phyloP scores from a whole-genome alignment of 2,113 vertebrate species.

The Myotis brandtii region DNA sequence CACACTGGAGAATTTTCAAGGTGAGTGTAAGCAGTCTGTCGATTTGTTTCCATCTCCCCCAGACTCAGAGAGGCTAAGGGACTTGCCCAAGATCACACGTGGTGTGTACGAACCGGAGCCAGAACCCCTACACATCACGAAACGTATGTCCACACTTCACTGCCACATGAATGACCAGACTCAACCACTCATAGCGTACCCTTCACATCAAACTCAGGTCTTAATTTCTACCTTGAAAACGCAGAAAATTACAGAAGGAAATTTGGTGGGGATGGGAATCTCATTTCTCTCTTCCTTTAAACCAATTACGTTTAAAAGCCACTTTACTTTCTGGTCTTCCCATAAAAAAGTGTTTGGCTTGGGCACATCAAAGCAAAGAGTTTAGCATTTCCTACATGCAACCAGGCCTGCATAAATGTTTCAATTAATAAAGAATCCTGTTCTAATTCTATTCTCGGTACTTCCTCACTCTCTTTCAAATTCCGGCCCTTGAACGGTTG shows the following conservation, averaged over 20 bases:
- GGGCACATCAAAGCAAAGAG: neutral
- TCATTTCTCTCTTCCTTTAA: slow-evolving; percentile 46
- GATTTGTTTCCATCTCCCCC: neutral
- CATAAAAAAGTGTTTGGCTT: slow-evolving; percentile 25
- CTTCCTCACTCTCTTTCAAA: slow-evolving; percentile 61
- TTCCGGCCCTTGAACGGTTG: slow-evolving; percentile 30
- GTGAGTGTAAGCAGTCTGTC: neutral
- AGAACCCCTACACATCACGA: neutral
- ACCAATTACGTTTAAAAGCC: slow-evolving; percentile 24
- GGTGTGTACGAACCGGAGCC: neutral
- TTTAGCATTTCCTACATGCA: neutral
- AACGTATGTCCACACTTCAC: neutral
- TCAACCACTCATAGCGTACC: neutral
- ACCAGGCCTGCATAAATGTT: neutral
- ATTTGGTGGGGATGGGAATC: neutral
- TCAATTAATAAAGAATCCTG: slow-evolving; percentile 59
- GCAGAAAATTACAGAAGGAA: slow-evolving; percentile 2
- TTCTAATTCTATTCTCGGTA: slow-evolving; percentile 62
- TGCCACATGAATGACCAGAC: neutral
- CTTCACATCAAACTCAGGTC: neutral
- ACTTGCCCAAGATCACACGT: neutral
- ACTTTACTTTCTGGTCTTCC: slow-evolving; percentile 19
- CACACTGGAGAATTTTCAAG: neutral
- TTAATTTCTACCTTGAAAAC: slow-evolving; percentile 16
- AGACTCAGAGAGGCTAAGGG: neutral